Percentiles rank a stretch among this genome's conserved stretches.
Conservation (phyloP, 1,140 invertebrate genomes). For the Bombus waltoni region DNA sequence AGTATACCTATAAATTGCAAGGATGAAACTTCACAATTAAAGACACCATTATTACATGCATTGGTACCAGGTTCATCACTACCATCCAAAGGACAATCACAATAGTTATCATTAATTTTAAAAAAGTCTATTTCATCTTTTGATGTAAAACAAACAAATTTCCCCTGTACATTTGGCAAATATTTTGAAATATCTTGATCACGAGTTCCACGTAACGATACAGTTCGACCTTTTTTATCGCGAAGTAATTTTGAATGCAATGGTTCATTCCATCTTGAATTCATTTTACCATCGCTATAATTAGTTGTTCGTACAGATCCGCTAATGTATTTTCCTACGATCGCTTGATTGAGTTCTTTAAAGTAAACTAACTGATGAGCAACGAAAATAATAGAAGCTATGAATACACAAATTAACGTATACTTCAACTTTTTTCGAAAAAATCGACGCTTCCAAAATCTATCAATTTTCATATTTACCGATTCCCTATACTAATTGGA, state of each 20-base stretch:
- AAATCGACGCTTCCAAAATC: slow-evolving; percentile 57
- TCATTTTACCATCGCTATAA: slow-evolving; percentile 24
- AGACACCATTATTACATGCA: slow-evolving; percentile 92
- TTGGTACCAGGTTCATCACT: slow-evolving; percentile 95
- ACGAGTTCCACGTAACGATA: slow-evolving; percentile 72
- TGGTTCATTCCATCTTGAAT: slow-evolving; percentile 59
- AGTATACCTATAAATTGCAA: slow-evolving; percentile 55
- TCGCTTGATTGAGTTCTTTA: slow-evolving; percentile 53
- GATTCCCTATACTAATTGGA: background rate
- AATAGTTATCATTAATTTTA: slow-evolving; percentile 96
- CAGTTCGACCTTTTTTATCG: slow-evolving; percentile 59
- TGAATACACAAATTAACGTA: slow-evolving; percentile 47
- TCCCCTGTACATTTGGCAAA: slow-evolving; percentile 72
- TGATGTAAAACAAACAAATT: slow-evolving; percentile 80
- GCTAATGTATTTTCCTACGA: slow-evolving; percentile 54
- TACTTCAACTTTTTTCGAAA: slow-evolving; percentile 49
- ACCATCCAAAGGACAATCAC: slow-evolving; percentile 93
- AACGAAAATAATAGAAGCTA: slow-evolving; percentile 56
- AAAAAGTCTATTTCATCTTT: slow-evolving; percentile 83
- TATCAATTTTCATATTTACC: slow-evolving; percentile 58
- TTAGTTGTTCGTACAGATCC: slow-evolving; percentile 43
- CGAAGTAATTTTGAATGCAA: slow-evolving; percentile 65
- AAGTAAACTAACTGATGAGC: slow-evolving; percentile 58
- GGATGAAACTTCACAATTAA: slow-evolving; percentile 86
- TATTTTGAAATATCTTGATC: slow-evolving; percentile 75